Evolutionary conservation across 2,113 vertebrate species (phyloP).

Genomic region (Sturnira hondurensis): DNA sequence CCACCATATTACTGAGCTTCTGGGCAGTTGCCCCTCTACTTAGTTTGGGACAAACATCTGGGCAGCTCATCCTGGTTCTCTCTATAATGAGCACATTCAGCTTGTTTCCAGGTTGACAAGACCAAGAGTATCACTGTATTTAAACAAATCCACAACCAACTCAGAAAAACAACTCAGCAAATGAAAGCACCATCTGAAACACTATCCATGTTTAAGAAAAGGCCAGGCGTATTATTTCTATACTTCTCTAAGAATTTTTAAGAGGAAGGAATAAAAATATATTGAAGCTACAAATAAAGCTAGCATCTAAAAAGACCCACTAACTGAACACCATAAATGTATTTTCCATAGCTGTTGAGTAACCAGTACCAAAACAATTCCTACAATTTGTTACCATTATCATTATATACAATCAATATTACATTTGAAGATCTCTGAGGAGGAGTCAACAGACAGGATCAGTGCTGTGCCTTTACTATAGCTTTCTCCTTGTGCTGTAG

Average conservation of each 20-base stretch:
- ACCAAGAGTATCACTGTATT: not conserved
- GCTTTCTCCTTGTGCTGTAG: not conserved
- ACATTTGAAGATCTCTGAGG: not conserved
- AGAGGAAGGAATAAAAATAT: not conserved
- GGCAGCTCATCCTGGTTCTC: not conserved
- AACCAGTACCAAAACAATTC: not conserved
- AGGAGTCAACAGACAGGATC: not conserved
- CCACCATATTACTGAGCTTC: not conserved
- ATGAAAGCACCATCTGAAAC: not conserved
- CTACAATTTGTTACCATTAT: not conserved
- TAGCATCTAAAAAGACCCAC: constrained; percentile 24
- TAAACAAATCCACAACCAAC: not conserved
- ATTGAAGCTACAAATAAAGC: not conserved
- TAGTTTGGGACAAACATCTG: not conserved
- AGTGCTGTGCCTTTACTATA: not conserved
- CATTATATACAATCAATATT: not conserved
- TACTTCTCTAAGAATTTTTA: not conserved
- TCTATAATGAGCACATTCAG: not conserved
- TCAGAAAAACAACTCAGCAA: not conserved
- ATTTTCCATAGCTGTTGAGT: not conserved
- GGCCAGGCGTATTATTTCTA: not conserved
- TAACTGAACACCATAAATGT: not conserved
- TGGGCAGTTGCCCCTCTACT: not conserved
- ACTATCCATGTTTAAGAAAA: not conserved
- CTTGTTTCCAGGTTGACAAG: not conserved